A percentile compares a stretch with the other conserved stretches of the same genome.
Conservation (phyloP, 2,113 vertebrate species). For the Eira barbara region DNA sequence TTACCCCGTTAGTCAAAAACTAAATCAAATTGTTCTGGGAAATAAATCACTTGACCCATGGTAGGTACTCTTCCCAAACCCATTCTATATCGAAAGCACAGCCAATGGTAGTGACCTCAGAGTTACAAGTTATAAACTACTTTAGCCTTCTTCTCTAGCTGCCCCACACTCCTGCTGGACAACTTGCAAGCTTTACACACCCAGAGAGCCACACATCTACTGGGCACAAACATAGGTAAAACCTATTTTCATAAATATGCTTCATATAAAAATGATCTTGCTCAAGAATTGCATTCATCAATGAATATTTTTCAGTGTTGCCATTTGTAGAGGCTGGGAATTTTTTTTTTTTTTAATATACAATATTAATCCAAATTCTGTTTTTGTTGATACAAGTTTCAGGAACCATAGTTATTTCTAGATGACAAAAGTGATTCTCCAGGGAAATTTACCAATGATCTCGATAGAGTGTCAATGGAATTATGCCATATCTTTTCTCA, state of each 20-base stretch:
- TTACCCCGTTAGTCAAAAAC: neutral
- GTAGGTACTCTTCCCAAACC: neutral
- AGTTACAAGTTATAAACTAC: neutral
- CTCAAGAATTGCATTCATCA: neutral
- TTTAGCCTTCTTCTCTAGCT: neutral
- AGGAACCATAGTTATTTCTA: neutral
- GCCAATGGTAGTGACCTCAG: fast-evolving
- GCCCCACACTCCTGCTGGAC: neutral
- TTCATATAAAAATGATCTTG: neutral
- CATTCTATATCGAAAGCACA: no score
- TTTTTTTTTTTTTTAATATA: neutral
- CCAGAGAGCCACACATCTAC: fast-evolving
- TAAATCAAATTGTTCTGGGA: neutral
- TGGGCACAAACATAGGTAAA: neutral
- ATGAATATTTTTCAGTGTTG: neutral
- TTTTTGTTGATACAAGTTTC: neutral
- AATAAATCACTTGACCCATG: neutral
- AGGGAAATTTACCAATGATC: neutral
- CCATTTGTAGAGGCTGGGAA: neutral
- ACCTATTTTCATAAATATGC: neutral
- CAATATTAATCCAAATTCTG: neutral
- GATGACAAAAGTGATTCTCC: neutral
- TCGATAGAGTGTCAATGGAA: neutral
- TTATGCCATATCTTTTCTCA: neutral
- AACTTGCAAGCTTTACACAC: neutral